Conservation (phyloP, 1,140 invertebrate genomes). For the Microplitis demolitor region DNA sequence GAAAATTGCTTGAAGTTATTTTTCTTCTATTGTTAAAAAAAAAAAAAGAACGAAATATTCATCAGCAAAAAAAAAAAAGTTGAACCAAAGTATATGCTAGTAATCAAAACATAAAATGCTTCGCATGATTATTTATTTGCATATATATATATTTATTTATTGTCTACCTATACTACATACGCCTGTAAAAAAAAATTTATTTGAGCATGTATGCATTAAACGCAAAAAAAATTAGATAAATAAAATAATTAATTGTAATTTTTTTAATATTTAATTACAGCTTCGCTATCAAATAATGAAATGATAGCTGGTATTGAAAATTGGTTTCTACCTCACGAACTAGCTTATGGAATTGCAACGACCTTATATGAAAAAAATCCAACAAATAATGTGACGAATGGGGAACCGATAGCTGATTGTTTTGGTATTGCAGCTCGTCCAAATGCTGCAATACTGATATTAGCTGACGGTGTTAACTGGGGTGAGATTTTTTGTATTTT, state of each 20-base stretch:
- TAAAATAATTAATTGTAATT: neutral
- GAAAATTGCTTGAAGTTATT: no score
- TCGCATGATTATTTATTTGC: neutral
- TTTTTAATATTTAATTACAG: slow-evolving; percentile 20
- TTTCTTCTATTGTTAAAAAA: no score
- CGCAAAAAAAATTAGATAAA: neutral
- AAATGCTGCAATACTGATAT: slow-evolving; percentile 80
- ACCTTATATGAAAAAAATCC: slow-evolving; percentile 83
- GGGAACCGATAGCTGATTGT: slow-evolving; percentile 89
- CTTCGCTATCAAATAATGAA: slow-evolving; percentile 36
- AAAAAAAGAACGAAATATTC: no score
- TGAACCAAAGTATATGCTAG: no score
- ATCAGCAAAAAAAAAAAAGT: neutral
- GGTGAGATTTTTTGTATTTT: slow-evolving; percentile 62
- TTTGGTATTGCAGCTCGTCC: slow-evolving; percentile 82
- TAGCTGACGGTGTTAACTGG: slow-evolving; percentile 95
- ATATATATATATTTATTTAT: no score
- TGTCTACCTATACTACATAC: no score
- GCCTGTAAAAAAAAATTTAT: no score
- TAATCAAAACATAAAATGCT: neutral
- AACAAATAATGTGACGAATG: slow-evolving; percentile 74
- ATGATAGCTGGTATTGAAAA: slow-evolving; percentile 69
- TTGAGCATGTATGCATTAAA: neutral
- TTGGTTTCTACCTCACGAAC: slow-evolving; percentile 71
- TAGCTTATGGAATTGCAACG: slow-evolving; percentile 73